Evolutionary conservation across 1,140 invertebrate genomes (phyloP), one percentile per base, ranked within the genome.

Genomic region (Drosophila lini): DNA sequence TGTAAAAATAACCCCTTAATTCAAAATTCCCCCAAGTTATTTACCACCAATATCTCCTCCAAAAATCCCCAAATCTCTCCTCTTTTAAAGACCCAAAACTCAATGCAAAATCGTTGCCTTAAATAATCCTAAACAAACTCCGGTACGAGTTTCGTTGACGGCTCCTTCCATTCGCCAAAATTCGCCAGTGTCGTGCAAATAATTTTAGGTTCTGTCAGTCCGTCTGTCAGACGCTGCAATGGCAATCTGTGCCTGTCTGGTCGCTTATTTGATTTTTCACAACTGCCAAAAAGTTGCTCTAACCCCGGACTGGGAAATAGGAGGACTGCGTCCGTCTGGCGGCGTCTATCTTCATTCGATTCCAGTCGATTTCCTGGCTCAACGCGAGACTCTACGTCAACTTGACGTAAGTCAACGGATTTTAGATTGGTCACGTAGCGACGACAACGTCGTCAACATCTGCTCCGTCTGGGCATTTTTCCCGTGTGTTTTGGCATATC

Each of bases 371-470:
- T 83, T 88, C 64, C 77, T 78, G 77, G 61, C 83, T 74, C 74
- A 88, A 74, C 68, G 80, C 84, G 76, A 81, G 76, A 81, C 75
- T 83, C 80, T 77, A 83, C 81, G 68, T 83, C 73, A 70, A 80
- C 81, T 90, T 83, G 86, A 82, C 82, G 82, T 90, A 90, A 90
- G 86, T 90, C 82, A 90, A 82, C 79, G 86, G 86, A 90, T 90
- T 90, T 82, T 62, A 58, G 61, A 78, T 86, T 90, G 80, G 86
- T 90, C 86, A 90, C 86, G 86, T 90, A 89, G 56, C 59, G 42
- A 52, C 69, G 44, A 28, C 44, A 22, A 25, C 44, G 59, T 41
- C 74, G 44, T 53, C 68, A 75, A 76, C 80, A 90, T 80, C 86
- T 90, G 86, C 55, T 68, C 57, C 57, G 53, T 67, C 78, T 80